phyloP scores from a whole-genome alignment of 2,113 vertebrate species.

The Triplophysa dalaica region DNA sequence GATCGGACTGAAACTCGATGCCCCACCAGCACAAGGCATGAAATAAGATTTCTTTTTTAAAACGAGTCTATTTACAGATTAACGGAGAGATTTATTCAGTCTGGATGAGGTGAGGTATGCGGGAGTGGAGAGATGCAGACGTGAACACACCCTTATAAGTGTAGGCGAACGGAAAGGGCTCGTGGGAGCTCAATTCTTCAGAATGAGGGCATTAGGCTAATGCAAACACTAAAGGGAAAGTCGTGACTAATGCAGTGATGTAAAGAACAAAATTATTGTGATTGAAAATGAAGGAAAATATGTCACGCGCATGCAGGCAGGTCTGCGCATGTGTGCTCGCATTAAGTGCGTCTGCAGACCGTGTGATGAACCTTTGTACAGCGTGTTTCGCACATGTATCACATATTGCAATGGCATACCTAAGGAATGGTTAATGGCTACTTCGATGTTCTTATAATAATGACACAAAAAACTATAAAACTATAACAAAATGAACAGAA shows the following conservation, averaged over 20 bases:
- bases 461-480: not conserved
- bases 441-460: not conserved
- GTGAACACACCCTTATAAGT: not conserved
- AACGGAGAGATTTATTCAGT: not conserved
- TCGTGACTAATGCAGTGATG: not conserved
- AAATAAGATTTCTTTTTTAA: no score
- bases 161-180: not conserved
- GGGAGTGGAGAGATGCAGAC: not conserved
- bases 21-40: no score
- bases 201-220: not conserved
- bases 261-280: not conserved
- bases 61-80: no score
- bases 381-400: not conserved
- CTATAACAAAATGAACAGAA: not conserved
- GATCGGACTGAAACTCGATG: no score
- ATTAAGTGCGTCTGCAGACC: no score
- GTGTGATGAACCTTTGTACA: not conserved
- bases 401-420: not conserved
- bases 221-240: not conserved
- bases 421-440: not conserved
- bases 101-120: slow-evolving; percentile 10
- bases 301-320: no score
- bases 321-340: no score
- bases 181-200: no score
- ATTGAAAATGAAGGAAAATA: no score